phyloP scores from a whole-genome alignment of 1,140 invertebrate genomes.

The Leucophenga varia region DNA sequence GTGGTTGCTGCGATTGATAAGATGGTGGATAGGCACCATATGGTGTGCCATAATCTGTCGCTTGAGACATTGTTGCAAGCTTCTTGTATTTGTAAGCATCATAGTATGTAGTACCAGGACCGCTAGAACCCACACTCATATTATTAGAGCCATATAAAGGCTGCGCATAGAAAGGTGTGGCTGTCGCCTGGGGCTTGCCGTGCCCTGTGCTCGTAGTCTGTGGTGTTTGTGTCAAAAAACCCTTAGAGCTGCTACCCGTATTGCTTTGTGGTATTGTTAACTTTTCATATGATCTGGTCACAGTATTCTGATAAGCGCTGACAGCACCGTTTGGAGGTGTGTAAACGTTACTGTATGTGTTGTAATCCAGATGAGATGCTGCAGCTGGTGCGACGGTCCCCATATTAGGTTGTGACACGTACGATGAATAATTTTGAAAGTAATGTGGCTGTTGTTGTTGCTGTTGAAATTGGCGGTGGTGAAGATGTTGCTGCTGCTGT shows the following conservation, averaged over 20 bases:
- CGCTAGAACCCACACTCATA: neutral
- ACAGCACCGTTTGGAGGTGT: conserved; percentile 19
- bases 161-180: conserved; percentile 46
- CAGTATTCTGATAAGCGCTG: neutral
- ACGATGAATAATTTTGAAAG: neutral
- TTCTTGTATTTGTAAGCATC: conserved; percentile 32
- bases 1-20: conserved; percentile 4
- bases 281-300: neutral
- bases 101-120: conserved; percentile 19
- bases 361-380: conserved; percentile 33
- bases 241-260: conserved; percentile 7
- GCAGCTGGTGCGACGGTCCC: too few species aligned
- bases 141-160: conserved; percentile 5
- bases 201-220: neutral
- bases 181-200: conserved; percentile 40
- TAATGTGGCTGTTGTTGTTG: conserved; percentile 17
- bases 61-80: too few species aligned
- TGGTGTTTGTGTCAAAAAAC: neutral
- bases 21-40: too few species aligned
- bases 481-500: conserved; percentile 14
- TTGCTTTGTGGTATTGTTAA: conserved; percentile 18
- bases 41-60: too few species aligned
- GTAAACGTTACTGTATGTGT: conserved; percentile 29
- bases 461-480: conserved; percentile 17
- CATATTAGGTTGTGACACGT: too few species aligned